Percentiles rank a stretch among this genome's conserved stretches.
Evolutionary conservation across 2,113 vertebrate genomes (phyloP).

Genomic region (Nibea coibor): DNA sequence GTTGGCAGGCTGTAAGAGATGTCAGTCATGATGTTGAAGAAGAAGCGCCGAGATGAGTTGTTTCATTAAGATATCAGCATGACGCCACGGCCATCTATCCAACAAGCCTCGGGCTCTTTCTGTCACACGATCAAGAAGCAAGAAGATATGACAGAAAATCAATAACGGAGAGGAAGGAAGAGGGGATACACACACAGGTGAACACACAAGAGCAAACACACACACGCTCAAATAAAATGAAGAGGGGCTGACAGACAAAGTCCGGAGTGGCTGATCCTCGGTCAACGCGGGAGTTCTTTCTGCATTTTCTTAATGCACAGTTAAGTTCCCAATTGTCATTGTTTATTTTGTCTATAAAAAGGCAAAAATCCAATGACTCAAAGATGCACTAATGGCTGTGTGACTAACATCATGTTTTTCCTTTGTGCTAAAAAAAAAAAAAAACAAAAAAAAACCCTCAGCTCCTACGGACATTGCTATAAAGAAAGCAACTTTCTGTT

Average conservation of each 20-base stretch:
- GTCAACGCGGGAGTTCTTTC: not conserved
- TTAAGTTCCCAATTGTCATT: too few relatives aligned
- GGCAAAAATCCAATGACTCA: not conserved
- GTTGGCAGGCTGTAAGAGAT: not conserved
- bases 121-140: conserved; percentile 21
- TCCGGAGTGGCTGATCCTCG: not conserved
- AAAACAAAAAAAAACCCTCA: not conserved
- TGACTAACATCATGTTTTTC: conserved; percentile 23
- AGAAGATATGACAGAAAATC: conserved; percentile 18
- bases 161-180: not conserved
- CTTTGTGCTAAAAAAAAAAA: not conserved
- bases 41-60: not conserved
- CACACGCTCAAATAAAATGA: not conserved
- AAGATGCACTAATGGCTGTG: not conserved
- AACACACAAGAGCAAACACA: not conserved
- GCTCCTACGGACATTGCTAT: not conserved
- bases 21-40: not conserved
- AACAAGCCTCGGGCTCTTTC: not conserved
- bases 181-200: not conserved
- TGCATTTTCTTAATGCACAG: not conserved
- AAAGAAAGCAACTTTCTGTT: not conserved
- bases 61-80: conserved; percentile 38
- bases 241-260: not conserved
- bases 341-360: not conserved
- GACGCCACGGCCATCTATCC: not conserved